A percentile compares a stretch with the other conserved stretches of the same genome.
phyloP scores from a whole-genome alignment of 1,140 invertebrate genomes.

The Thrips palmi region DNA sequence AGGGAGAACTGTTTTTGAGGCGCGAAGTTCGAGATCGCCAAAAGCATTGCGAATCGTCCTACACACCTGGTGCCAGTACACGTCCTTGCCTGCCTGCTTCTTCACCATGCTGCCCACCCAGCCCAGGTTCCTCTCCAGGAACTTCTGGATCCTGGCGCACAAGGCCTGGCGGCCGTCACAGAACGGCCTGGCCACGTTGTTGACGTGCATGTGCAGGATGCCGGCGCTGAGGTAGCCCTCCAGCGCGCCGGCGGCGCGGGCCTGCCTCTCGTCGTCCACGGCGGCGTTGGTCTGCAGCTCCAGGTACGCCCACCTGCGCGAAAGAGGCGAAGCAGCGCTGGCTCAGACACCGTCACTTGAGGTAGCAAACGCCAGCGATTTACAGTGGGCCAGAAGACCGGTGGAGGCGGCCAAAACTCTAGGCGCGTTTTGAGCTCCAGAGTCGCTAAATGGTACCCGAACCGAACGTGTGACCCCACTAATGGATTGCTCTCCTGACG shows the following conservation, averaged over 20 bases:
- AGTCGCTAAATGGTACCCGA: too few species aligned
- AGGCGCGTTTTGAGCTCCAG: too few species aligned
- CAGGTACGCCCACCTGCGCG: constrained; percentile 39
- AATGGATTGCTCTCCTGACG: too few species aligned
- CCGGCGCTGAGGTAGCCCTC: constrained; percentile 40
- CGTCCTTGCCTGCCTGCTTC: constrained; percentile 20
- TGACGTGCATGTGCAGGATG: constrained; percentile 40
- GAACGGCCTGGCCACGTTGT: constrained; percentile 34
- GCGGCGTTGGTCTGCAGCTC: constrained; percentile 29
- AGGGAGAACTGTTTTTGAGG: too few species aligned
- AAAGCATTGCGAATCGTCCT: background rate
- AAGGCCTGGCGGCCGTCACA: constrained; percentile 18
- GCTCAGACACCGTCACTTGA: too few species aligned
- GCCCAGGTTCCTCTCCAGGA: constrained; percentile 29
- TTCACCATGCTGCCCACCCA: constrained; percentile 29
- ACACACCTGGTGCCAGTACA: constrained; percentile 38
- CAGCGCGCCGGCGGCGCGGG: constrained; percentile 42
- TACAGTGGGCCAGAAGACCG: too few species aligned
- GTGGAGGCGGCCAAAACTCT: too few species aligned
- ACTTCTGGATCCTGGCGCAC: constrained; percentile 30
- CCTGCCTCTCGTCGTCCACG: constrained; percentile 33
- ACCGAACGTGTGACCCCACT: too few species aligned
- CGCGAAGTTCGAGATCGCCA: too few species aligned
- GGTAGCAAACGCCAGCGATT: too few species aligned
- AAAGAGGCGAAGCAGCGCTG: too few species aligned